These are phyloP conservation scores for Ariolimax columbianus DNA, from an alignment of 2,888 invertebrate species.

Conservation along the genomic window DNA sequence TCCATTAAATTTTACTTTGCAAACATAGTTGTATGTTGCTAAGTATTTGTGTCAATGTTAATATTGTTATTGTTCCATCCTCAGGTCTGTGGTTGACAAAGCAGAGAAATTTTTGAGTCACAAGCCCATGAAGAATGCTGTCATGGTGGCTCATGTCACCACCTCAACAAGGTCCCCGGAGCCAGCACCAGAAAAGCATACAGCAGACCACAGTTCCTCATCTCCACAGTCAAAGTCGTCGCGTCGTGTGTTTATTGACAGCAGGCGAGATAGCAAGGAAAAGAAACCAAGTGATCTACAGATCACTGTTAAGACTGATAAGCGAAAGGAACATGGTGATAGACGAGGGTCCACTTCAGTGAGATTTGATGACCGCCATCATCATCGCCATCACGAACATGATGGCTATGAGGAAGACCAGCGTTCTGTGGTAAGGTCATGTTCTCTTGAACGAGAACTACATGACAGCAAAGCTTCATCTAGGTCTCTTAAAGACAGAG, in stretches of 20 bases:
- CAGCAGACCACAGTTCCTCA: constrained; percentile 39
- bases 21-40: too few species aligned
- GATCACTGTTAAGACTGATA: constrained; percentile 56
- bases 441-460: constrained; percentile 47
- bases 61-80: constrained; percentile 41
- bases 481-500: neutral
- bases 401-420: constrained; percentile 48
- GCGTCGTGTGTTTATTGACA: constrained; percentile 59
- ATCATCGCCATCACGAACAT: constrained; percentile 28
- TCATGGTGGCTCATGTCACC: constrained; percentile 33
- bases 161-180: constrained; percentile 41
- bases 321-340: constrained; percentile 26
- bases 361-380: constrained; percentile 25
- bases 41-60: too few species aligned
- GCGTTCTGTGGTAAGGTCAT: constrained; percentile 44
- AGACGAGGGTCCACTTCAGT: constrained; percentile 9
- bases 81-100: constrained; percentile 86
- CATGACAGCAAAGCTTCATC: constrained; percentile 23
- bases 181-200: constrained; percentile 24
- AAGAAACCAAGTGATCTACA: constrained; percentile 56
- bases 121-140: constrained; percentile 85
- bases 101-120: constrained; percentile 95
- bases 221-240: constrained; percentile 51
- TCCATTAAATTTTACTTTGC: too few species aligned
- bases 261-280: constrained; percentile 54